A percentile compares a stretch with the other conserved stretches of the same genome.
Evolutionary conservation across 2,888 invertebrate genomes (phyloP).

Genomic region (Limenitis camilla): DNA sequence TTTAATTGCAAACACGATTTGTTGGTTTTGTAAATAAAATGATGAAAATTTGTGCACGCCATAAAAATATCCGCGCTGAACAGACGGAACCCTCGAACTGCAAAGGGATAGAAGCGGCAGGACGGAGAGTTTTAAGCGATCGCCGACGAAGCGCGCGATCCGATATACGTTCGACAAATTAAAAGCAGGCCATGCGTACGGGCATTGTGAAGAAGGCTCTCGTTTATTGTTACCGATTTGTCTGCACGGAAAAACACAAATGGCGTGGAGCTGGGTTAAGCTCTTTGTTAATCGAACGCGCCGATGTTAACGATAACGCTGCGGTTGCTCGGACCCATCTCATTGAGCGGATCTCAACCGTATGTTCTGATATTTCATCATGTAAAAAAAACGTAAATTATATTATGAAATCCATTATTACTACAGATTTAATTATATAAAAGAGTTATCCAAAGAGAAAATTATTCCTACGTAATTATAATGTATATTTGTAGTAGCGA

Average conservation of each 20-base stretch:
- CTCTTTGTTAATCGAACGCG: conserved; percentile 63
- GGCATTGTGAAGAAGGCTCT: conserved; percentile 57
- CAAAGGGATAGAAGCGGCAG: conserved; percentile 23
- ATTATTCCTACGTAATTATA: too few species aligned
- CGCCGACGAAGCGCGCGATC: conserved; percentile 44
- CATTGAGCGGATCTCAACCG: conserved; percentile 25
- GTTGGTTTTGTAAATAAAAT: conserved; percentile 38
- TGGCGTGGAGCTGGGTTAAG: conserved; percentile 59
- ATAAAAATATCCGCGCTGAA: conserved; percentile 28
- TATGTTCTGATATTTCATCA: conserved; percentile 10
- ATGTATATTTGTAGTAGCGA: too few species aligned
- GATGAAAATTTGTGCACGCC: conserved; percentile 10
- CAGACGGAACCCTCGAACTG: conserved; percentile 35
- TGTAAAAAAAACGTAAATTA: conserved; percentile 14
- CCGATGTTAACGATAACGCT: conserved; percentile 43
- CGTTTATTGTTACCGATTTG: conserved; percentile 69
- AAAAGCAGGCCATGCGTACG: conserved; percentile 68
- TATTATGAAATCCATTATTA: too few species aligned
- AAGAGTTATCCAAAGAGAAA: too few species aligned
- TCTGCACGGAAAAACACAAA: conserved; percentile 67
- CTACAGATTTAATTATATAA: too few species aligned
- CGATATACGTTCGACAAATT: conserved; percentile 67
- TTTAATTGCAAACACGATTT: conserved; percentile 43
- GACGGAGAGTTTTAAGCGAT: conserved; percentile 58
- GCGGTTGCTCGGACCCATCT: conserved; percentile 27